Evolutionary conservation across 2,797 vertebrate species (phyloP).

Genomic region (Takifugu rubripes): DNA sequence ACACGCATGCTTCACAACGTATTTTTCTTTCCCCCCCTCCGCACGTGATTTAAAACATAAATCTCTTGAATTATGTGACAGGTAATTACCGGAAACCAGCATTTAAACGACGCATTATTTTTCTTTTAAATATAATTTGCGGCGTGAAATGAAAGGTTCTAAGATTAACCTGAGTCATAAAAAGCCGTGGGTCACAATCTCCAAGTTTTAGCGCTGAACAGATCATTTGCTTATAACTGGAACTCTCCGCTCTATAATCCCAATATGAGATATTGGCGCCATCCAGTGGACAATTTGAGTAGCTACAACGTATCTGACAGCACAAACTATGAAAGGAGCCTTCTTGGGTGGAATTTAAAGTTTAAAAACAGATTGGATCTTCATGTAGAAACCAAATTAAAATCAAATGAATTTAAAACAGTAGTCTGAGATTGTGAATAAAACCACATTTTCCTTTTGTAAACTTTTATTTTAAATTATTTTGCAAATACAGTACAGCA

Average conservation of each 20-base stretch:
- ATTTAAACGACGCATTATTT: neutral
- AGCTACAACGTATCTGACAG: constrained; percentile 6
- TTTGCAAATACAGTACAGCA: too few species aligned
- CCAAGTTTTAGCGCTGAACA: neutral
- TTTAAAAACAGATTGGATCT: too few species aligned
- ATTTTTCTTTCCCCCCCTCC: too few species aligned
- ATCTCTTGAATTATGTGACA: neutral
- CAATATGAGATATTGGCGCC: constrained; percentile 22
- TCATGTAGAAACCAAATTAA: too few species aligned
- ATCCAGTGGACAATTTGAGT: constrained; percentile 31
- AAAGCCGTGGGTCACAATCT: neutral
- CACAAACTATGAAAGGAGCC: too few species aligned
- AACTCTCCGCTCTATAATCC: neutral
- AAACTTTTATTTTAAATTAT: too few species aligned
- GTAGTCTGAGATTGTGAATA: too few species aligned
- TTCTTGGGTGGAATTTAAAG: too few species aligned
- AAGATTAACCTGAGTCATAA: neutral
- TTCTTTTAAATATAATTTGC: neutral
- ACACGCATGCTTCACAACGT: too few species aligned
- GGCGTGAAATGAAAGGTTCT: neutral
- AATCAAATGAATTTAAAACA: too few species aligned
- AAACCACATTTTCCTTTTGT: too few species aligned
- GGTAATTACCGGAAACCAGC: neutral
- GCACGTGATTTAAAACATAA: neutral
- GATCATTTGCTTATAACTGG: neutral